Base-by-base conservation (phyloP, 2,113 vertebrate genomes). In the Grallaria varia region DNA sequence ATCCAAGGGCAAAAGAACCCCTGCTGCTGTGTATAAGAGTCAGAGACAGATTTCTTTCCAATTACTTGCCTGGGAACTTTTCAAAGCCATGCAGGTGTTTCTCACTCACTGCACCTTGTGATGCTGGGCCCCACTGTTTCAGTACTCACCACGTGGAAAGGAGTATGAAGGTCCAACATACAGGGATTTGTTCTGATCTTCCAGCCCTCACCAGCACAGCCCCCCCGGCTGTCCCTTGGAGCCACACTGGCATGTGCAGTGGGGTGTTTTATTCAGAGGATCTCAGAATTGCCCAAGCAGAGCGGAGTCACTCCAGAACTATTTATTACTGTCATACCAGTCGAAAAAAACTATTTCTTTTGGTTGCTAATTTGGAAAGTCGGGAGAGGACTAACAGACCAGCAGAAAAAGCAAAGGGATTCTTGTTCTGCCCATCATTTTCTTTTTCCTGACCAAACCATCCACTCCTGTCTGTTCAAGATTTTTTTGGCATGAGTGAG, bases 101-200 rank as follows among this genome's bases (percentile, higher is more conserved):
- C 35, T 66, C 22, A 66, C 9, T n/a, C 44, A 5, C 44, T 27
- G 5, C 42, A 52, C 7, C 10, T 19, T 22, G 31, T 49, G 59
- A 13, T 2, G 1, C 1, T 45, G 30, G 62, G 28, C 18, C 14
- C 67, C 33, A 25, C 4, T 1, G 0, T 19, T 40, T n/a, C 55
- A 52, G 30, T 25, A 9, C 2, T 6, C 2, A 8, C 14, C 22
- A 2, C 3, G 0, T 14, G 12, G 66, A 63, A 71, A 47, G 6
- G 14, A 52, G 4, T 14, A 25, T 33, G 21, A 15, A 42, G 9
- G 21, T 37, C 72, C 24, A 21, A 2, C 0, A 4, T 20, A 21
- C 10, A 53, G 40, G 28, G 12, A 6, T 84, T 49, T 84, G n/a
- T 49, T 12, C 33, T 60, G 12, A 4, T 23, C 33, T 81, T 64